Evolutionary conservation across 2,797 vertebrate species (phyloP), one percentile per base, ranked within the genome.

Genomic region (Pterois miles): DNA sequence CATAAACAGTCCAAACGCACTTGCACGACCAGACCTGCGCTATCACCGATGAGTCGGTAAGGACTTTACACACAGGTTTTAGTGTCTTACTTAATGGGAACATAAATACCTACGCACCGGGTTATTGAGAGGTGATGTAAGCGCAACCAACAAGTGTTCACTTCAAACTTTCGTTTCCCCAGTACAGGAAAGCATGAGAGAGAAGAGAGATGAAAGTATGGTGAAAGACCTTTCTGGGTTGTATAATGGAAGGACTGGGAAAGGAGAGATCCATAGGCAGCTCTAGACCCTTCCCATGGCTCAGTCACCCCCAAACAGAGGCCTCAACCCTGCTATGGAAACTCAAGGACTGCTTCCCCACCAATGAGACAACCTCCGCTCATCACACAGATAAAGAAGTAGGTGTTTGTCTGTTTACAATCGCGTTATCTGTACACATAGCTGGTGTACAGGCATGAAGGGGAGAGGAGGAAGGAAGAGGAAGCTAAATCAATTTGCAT

Each of bases 301-400:
- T 96, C 86, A 94, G 88, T 88, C 93, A 38, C 66, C 88, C 95
- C 88, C 94, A 96, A 92, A 93, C 96, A 27, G 94, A 97, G 90
- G 93, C 93, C 79, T 96, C 96, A 72, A 95, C 95, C 83, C 96
- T 96, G 94, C 94, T 97, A 84, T 98, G 97, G 97, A 98, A 97
- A 92, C 95, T 98, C 81, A 95, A 97, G 93, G 94, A 97, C 91
- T 97, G 97, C 93, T 98, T 98, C 93, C 96, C 96, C 89, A 90
- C 94, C 94, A 91, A 93, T 91, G 96, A 97, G 67, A 95, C 96
- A 77, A 91, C 90, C 43, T 87, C 95, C 46, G 88, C 78, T 65
- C 71, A 93, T 78, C 94, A 91, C 81, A 76, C 88, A 83, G 92
- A 92, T 2, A 95, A 95, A 94, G 94, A 94, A 94, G 98, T 98